Base-by-base conservation (phyloP, 1,140 invertebrate genomes). In the Philotrypesis tridentata region DNA sequence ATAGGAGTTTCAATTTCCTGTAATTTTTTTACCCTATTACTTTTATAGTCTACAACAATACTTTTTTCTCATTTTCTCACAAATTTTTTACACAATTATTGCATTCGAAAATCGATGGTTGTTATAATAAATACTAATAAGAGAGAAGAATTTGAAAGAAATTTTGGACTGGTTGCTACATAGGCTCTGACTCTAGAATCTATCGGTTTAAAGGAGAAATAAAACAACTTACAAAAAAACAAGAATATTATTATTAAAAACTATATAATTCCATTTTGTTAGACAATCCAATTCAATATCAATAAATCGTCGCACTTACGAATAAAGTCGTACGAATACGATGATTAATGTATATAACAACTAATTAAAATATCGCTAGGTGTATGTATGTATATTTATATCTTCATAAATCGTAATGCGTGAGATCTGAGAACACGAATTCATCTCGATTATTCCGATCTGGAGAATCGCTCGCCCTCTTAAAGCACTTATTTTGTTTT, bases 381-480 rank as follows among this genome's bases (percentile, higher is more conserved):
- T 83, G 75, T 83, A 83, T 83, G 37, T 83, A 83, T 83, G 37
- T 83, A 86, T 87, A 87, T 85, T 82, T 86, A 82, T 79, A 85
- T 87, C 85, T 86, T 86, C 88, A 89, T 89, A 86, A 89, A 90
- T 87, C 83, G 86, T 88, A 89, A 88, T 88, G 87, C 86, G 87
- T 90, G 89, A 90, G 89, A 91, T 91, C 90, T 91, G 89, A 88
- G 87, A 89, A 89, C 85, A 89, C 88, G 89, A 90, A 89, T 89
- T 87, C 84, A 87, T 85, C 87, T 87, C 88, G 86, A 85, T 87
- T 87, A 86, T 86, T 86, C 85, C 86, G 84, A 87, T 87, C 83
- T 74, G 85, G 80, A 85, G 86, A 86, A 87, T 88, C 86, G 87
- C 87, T 87, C 83, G 85, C 84, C 86, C 84, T 80, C 75, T 84